Percentiles rank a stretch among this genome's conserved stretches.
Evolutionary conservation across 2,797 vertebrate species (phyloP).

Genomic region (Spheniscus humboldti): DNA sequence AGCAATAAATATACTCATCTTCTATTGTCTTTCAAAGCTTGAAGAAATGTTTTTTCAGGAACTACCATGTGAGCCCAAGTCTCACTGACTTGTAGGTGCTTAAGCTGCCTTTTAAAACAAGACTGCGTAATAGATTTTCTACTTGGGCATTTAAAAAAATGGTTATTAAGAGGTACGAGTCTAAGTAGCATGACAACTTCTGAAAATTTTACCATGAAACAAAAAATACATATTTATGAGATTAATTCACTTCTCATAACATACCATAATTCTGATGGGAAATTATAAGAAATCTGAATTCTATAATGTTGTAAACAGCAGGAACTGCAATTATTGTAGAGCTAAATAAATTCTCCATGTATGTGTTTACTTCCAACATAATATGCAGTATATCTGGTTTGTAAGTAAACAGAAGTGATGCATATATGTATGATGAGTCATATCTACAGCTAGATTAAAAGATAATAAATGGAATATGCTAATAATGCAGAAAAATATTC

Average conservation of each 20-base stretch:
- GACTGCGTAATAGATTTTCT: not conserved
- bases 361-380: not conserved
- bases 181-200: not conserved
- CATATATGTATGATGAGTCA: not conserved
- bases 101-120: not conserved
- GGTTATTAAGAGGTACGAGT: not conserved
- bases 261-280: not conserved
- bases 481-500: not conserved
- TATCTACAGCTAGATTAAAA: not conserved
- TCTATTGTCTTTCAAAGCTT: not conserved
- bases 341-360: not conserved
- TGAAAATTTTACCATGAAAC: not conserved
- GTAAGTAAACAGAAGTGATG: not conserved
- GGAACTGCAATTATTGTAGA: not conserved
- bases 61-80: not conserved
- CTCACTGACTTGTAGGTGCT: not conserved
- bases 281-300: not conserved
- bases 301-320: not conserved
- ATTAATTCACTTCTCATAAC: not conserved
- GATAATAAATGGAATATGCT: not conserved
- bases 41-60: not conserved
- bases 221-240: not conserved
- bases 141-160: not conserved
- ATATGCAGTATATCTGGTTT: not conserved
- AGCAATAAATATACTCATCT: not conserved